Conservation (phyloP, 2,888 invertebrate species). For the Caenorhabditis auriculariae region DNA sequence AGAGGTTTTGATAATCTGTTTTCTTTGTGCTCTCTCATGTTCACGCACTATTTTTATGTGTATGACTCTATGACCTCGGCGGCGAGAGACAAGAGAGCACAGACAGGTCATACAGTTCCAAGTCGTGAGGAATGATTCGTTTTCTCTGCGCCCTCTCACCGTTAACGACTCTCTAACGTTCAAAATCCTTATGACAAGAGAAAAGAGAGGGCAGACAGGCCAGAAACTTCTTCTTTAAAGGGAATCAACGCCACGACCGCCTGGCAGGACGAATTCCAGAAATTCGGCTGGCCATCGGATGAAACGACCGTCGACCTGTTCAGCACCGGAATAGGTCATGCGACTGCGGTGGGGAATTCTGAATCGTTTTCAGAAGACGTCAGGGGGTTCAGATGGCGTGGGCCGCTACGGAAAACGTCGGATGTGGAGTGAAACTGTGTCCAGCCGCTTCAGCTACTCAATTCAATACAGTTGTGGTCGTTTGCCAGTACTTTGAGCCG, state of each 20-base stretch:
- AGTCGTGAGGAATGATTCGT: too few species aligned
- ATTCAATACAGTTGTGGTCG: constrained; percentile 2
- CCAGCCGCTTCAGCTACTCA: neutral
- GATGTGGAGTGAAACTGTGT: constrained; percentile 15
- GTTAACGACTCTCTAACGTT: too few species aligned
- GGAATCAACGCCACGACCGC: neutral
- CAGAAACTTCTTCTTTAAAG: too few species aligned
- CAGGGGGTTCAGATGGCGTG: constrained; percentile 18
- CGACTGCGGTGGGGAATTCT: constrained; percentile 11
- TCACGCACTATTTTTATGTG: too few species aligned
- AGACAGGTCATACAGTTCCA: too few species aligned
- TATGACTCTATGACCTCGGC: too few species aligned
- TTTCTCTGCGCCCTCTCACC: too few species aligned
- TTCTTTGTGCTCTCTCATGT: too few species aligned
- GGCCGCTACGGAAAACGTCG: constrained; percentile 5
- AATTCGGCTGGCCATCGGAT: constrained; percentile 8
- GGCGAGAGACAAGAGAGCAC: too few species aligned
- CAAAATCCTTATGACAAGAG: too few species aligned
- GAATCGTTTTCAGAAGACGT: neutral
- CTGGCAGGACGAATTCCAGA: constrained; percentile 5
- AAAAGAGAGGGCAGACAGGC: too few species aligned
- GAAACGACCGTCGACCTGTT: constrained; percentile 1
- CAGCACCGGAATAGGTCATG: constrained; percentile 11
- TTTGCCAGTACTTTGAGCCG: constrained; percentile 9
- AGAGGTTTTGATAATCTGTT: too few species aligned